These are phyloP conservation scores for Zaprionus lineosus DNA, from an alignment of 2,888 invertebrate species.

Conservation along the genomic window DNA sequence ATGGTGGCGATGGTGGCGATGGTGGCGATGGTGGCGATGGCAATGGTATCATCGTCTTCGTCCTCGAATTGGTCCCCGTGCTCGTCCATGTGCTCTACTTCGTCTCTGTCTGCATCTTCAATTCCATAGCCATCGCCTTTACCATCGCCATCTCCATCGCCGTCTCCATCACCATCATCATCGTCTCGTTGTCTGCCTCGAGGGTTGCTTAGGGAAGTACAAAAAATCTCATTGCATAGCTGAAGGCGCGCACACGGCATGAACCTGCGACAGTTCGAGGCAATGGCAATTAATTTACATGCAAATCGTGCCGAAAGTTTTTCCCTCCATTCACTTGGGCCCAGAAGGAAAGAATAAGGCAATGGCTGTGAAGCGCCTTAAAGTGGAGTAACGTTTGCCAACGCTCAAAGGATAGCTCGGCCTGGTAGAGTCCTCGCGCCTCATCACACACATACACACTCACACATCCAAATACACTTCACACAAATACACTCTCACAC, in stretches of 20 bases:
- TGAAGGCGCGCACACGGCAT: slow-evolving; percentile 39
- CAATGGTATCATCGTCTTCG: background rate
- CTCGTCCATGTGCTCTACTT: slow-evolving; percentile 5
- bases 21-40: background rate
- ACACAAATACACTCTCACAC: slow-evolving; percentile 20
- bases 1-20: background rate
- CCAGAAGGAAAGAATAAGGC: slow-evolving; percentile 13
- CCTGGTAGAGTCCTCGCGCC: background rate
- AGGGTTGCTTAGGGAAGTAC: slow-evolving; percentile 57
- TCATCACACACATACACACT: slow-evolving; percentile 15
- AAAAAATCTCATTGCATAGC: slow-evolving; percentile 61
- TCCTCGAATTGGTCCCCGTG: slow-evolving; percentile 2
- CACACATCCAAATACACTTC: slow-evolving; percentile 24
- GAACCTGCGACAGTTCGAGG: slow-evolving; percentile 67
- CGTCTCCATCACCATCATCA: slow-evolving; percentile 1
- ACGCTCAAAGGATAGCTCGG: slow-evolving; percentile 35
- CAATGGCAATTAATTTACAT: slow-evolving; percentile 81
- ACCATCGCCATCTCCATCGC: background rate
- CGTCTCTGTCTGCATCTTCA: slow-evolving; percentile 5
- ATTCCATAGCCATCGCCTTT: background rate
- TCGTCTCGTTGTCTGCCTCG: slow-evolving; percentile 25
- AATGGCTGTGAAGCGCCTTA: slow-evolving; percentile 28
- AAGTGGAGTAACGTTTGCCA: slow-evolving; percentile 32
- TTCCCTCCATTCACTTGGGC: slow-evolving; percentile 16
- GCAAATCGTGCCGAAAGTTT: slow-evolving; percentile 77